Evolutionary conservation across 2,113 vertebrate genomes (phyloP), one percentile per base, ranked within the genome.

Genomic region (Chionodraco myersi): DNA sequence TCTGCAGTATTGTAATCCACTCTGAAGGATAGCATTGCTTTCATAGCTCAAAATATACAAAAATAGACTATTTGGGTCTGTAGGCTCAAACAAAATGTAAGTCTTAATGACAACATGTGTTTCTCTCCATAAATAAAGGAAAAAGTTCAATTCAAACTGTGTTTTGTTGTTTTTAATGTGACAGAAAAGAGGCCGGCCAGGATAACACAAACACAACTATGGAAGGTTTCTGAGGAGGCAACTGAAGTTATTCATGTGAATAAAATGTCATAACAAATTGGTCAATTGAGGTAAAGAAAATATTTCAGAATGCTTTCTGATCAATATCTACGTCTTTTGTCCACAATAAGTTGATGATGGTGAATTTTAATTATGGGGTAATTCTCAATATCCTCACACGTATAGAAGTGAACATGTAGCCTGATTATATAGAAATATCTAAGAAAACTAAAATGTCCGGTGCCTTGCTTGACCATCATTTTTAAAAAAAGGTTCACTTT

Each of bases 21-120:
- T 86, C 84, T 87, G 91, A 93, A 87, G 87, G 89, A 91, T 93
- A 86, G 69, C 75, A 75, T 91, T 89, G 89, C 92, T 94, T 95
- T 94, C 92, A 73, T 92, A 92, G 91, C 88, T 83, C 82, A 91
- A 92, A 89, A 90, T 89, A 85, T 70, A 92, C 51, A 87, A 87
- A 87, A 89, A 89, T 89, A 80, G 91, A 95, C 61, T 91, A 91
- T 95, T 96, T 96, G 95, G 88, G 95, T 94, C 95, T 89, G 75
- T 90, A 84, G 94, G 84, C 94, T 94, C 95, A 94, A 96, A 95
- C 93, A 94, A 95, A 96, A 95, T 94, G 95, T 96, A 96, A 96
- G 95, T 96, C 94, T 95, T 92, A 93, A 94, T 95, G 95, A 96
- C 95, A 94, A 95, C 92, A 91, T 88, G 94, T 95, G 93, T 95